Evolutionary conservation across 2,888 invertebrate species (phyloP).

Genomic region (Alviniconcha strummeri): DNA sequence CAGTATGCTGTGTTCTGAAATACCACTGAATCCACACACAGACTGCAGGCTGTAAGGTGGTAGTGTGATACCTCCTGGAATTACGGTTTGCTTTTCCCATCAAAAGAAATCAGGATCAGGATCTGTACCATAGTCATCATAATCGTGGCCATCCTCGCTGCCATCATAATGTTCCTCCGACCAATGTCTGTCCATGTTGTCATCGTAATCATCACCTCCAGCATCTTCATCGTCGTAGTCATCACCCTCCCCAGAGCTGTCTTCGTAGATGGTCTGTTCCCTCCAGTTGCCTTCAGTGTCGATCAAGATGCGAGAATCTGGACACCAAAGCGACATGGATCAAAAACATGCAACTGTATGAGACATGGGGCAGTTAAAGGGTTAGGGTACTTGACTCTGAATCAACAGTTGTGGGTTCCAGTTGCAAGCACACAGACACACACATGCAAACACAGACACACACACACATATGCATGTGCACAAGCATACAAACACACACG

Average conservation of each 20-base stretch:
- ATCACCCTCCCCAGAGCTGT: background rate
- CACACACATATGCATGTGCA: background rate
- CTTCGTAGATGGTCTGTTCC: background rate
- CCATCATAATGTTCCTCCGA: conserved; percentile 2
- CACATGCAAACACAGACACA: background rate
- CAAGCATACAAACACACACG: background rate
- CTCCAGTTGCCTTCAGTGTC: background rate
- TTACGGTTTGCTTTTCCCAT: background rate
- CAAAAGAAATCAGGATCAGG: conserved; percentile 26
- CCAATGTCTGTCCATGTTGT: background rate
- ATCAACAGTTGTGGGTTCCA: no score
- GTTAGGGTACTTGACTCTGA: background rate
- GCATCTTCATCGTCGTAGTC: background rate
- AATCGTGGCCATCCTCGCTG: background rate
- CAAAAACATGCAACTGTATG: background rate
- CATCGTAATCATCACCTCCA: background rate
- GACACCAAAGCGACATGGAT: background rate
- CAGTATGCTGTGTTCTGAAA: no score
- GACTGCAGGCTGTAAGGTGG: no score
- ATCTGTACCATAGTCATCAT: conserved; percentile 5
- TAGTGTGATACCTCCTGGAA: no score
- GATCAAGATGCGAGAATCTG: background rate
- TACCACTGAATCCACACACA: no score
- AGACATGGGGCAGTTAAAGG: background rate
- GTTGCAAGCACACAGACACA: no score